Percentiles rank a stretch among this genome's conserved stretches.
These are phyloP conservation scores for Meteorus sp. DNA, from an alignment of 1,140 invertebrate species.

Conservation along the genomic window DNA sequence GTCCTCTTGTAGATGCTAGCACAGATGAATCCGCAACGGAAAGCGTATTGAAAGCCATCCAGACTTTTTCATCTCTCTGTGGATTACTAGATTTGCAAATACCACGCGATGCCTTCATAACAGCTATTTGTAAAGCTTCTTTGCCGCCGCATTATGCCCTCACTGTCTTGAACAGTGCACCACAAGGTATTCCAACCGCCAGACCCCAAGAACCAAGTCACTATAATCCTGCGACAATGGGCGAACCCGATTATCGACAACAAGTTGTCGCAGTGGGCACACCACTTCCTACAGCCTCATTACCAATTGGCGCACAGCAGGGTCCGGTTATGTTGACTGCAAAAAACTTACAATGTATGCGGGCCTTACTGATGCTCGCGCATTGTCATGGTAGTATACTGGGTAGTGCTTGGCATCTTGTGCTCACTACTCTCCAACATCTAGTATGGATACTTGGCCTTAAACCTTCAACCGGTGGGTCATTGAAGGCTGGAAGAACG, in stretches of 20 bases:
- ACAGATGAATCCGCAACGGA: constrained; percentile 90
- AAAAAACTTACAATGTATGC: constrained; percentile 96
- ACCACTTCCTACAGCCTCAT: constrained; percentile 80
- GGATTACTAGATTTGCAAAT: constrained; percentile 73
- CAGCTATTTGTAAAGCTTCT: constrained; percentile 91
- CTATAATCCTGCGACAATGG: constrained; percentile 61
- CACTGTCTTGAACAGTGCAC: constrained; percentile 75
- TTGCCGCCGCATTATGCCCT: constrained; percentile 94
- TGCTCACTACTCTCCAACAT: constrained; percentile 94
- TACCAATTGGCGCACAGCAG: constrained; percentile 77
- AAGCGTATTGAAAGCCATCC: constrained; percentile 87
- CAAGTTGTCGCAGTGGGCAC: constrained; percentile 95
- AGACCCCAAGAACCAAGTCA: constrained; percentile 20
- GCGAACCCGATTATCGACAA: constrained; percentile 72
- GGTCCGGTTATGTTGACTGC: constrained; percentile 98
- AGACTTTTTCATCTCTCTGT: constrained; percentile 81
- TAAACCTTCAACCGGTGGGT: constrained; percentile 90
- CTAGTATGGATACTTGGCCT: constrained; percentile 97
- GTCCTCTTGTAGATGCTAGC: constrained; percentile 90
- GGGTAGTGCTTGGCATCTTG: constrained; percentile 92
- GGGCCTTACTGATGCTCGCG: constrained; percentile 84
- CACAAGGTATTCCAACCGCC: constrained; percentile 56
- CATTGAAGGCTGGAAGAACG: constrained; percentile 77
- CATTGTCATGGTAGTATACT: constrained; percentile 91
- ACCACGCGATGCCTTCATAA: constrained; percentile 90